phyloP scores from a whole-genome alignment of 2,888 invertebrate genomes.

The Plutella xylostella region DNA sequence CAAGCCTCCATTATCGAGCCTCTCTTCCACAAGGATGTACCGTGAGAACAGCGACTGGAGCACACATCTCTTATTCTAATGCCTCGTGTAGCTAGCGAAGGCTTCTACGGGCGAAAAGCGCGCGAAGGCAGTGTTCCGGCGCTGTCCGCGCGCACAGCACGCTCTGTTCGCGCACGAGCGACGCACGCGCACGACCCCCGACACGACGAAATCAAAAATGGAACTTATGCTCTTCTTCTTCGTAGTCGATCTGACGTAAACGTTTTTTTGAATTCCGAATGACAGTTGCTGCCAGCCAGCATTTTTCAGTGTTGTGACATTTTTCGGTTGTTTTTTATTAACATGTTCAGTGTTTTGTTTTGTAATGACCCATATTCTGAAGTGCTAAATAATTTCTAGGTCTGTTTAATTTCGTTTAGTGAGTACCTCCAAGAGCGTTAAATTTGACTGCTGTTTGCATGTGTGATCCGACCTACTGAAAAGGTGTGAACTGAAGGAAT shows the following conservation, averaged over 20 bases:
- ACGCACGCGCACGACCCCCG: slow-evolving; percentile 24
- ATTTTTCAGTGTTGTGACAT: slow-evolving; percentile 5
- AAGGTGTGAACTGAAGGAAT: slow-evolving; percentile 49
- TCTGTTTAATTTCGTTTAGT: slow-evolving; percentile 45
- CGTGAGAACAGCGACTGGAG: slow-evolving; percentile 55
- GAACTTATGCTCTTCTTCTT: slow-evolving; percentile 30
- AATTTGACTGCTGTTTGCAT: too few species aligned
- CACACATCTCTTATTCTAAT: slow-evolving; percentile 43
- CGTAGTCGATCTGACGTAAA: slow-evolving; percentile 34
- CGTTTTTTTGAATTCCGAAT: slow-evolving; percentile 11
- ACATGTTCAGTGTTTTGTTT: neutral
- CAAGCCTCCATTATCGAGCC: too few species aligned
- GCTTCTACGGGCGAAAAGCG: slow-evolving; percentile 62
- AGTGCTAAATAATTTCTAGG: slow-evolving; percentile 59
- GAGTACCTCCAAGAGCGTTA: too few species aligned
- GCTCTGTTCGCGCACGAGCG: slow-evolving; percentile 46
- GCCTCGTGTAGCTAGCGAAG: slow-evolving; percentile 43
- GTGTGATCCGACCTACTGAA: too few species aligned
- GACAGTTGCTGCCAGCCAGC: neutral
- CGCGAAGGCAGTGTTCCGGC: slow-evolving; percentile 67
- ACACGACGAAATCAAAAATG: slow-evolving; percentile 35
- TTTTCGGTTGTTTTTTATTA: slow-evolving; percentile 5
- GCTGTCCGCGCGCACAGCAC: slow-evolving; percentile 62
- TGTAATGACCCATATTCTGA: neutral
- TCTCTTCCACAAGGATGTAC: slow-evolving; percentile 19